Base-by-base conservation (phyloP, 2,888 invertebrate species). In the Dasypolia templi region DNA sequence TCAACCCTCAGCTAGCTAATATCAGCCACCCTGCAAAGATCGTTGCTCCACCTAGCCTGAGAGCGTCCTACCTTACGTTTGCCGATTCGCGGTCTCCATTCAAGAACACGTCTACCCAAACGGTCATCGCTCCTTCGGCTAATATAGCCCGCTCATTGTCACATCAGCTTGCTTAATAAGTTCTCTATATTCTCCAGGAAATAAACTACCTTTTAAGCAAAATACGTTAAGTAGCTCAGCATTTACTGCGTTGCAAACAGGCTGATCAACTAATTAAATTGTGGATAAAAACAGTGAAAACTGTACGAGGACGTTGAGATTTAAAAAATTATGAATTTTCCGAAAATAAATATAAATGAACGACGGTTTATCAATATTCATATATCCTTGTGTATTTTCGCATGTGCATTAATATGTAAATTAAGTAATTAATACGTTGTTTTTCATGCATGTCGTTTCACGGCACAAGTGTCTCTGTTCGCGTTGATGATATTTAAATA, bases 241-340 rank as follows among this genome's bases (percentile, higher is more conserved):
- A 26, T 2, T 51, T 14, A 53, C 6, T 17, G 17, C 26, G 3
- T 55, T 3, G 7, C 29, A 55, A 26, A 55, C 17, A 17, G 17
- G 7, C 29, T 17, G 7, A 55, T 17, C 6, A 55, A 55, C 26
- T 29, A 3, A 29, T 53, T 51, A n/a, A n/a, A 49, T 3, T 49
- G 46, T 22, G 22, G 22, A 9, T 22, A 22, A 14, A 29, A 55
- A 55, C 17, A 55, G 26, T 2, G 3, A 55, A 55, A 26, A 55
- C 29, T 3, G 55, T 1, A 29, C 3, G 29, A 29, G 19, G 7
- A 19, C 32, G 14, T 19, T 39, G 9, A 53, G 11, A 2, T 17
- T 11, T 56, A 72, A 49, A 42, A 72, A 58, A 29, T 17, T 49
- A 12, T 92, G 72, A 72, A 79, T 89, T 3, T 91, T 90, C 93